Base-by-base conservation (phyloP, 2,888 invertebrate genomes). In the Petrolisthes cinctipes region DNA sequence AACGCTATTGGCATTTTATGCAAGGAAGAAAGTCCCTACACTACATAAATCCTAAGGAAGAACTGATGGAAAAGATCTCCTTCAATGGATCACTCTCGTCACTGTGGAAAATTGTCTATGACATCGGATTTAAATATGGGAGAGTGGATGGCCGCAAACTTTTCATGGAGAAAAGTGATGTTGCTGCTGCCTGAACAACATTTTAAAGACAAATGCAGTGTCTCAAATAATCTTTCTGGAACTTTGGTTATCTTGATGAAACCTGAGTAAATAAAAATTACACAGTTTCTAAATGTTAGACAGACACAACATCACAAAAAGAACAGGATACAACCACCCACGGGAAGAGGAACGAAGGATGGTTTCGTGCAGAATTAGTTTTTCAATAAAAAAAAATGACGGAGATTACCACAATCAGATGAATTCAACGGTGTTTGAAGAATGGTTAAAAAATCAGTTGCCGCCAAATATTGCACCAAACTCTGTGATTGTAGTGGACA, bases 341-440 rank as follows among this genome's bases (percentile, higher is more conserved):
- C 61, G 23, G 61, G 82, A 82, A 82, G 61, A 82, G 51, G 82
- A 9, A 23, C 57, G 37, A 5, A n/a, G 11, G 54, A 11, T 79
- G 4, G 54, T 54, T 20, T 5, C 4, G 54, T 54, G 80, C 56
- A 56, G 56, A 80, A 57, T 57, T 80, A 4, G 53, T 80, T 56
- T 80, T 56, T 23, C 17, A 80, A 4, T n/a, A n/a, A 56, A 51
- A 80, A 80, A 53, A 5, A 80, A 80, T 23, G 80, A 80, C 53
- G 80, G 80, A 54, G 80, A 80, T 54, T 66, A 82, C 53, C 20
- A 82, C 66, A 82, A 82, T 37, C 66, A 82, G 14, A 82, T 82
- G 82, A 82, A 57, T 37, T 37, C 23, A 4, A 20, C 57, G 20
- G 61, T 82, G 9, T 82, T 66, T 61, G 82, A 82, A 80, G 80